phyloP scores from a whole-genome alignment of 2,113 vertebrate species.

The Puntigrus tetrazona region DNA sequence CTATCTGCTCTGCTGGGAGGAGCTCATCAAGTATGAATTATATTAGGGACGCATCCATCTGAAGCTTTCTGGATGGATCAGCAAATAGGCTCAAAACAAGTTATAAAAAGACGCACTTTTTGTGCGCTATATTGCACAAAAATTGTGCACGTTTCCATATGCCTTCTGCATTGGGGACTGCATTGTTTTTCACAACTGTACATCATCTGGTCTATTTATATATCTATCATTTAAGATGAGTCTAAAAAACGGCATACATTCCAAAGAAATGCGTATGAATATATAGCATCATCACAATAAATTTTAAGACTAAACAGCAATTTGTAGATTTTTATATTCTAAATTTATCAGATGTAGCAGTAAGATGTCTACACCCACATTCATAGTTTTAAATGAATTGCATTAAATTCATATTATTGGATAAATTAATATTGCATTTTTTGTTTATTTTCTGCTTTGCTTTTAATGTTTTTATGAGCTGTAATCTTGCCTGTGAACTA shows the following conservation, averaged over 20 bases:
- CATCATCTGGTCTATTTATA: neutral
- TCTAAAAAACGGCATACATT: neutral
- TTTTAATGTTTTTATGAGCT: neutral
- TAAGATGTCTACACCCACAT: too few species aligned
- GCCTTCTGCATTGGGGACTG: neutral
- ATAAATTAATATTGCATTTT: too few species aligned
- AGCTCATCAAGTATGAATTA: slow-evolving; percentile 59
- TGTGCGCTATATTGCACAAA: neutral
- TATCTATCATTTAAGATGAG: too few species aligned
- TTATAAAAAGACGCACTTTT: neutral
- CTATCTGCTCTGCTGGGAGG: slow-evolving; percentile 63
- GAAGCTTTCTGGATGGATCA: neutral
- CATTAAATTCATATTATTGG: too few species aligned
- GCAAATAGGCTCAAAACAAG: neutral
- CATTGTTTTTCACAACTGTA: neutral
- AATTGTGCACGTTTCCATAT: neutral
- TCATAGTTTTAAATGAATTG: too few species aligned
- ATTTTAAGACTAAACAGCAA: too few species aligned
- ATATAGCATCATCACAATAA: neutral
- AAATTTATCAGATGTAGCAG: too few species aligned
- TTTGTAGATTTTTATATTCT: too few species aligned
- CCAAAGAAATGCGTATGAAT: neutral
- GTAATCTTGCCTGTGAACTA: too few species aligned
- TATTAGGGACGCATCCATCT: neutral
- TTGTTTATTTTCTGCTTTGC: neutral